Base-by-base conservation (phyloP, 2,888 invertebrate species). In the Allacma fusca region DNA sequence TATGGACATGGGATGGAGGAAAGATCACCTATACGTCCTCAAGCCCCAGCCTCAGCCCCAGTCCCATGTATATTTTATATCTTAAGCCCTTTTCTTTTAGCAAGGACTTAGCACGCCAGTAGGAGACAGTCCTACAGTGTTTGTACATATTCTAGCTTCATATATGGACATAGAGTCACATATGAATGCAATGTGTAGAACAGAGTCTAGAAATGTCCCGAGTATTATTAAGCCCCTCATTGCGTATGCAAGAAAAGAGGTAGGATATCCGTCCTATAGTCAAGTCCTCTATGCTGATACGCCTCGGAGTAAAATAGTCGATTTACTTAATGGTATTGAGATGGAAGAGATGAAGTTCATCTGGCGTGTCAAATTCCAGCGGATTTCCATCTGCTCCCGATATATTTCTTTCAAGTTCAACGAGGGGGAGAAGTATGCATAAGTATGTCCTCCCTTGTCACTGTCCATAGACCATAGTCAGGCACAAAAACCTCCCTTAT, bases 351-450 rank as follows among this genome's bases (percentile, higher is more conserved):
- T 68, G 68, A 68, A 68, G 68, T 68, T 68, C 68, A 68, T 68
- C 68, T 68, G 68, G 68, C 40, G 68, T 68, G 68, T 68, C 40
- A 68, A 68, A 68, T 29, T 29, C 28, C 28, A 67, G 4, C 13
- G 68, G 68, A 68, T 68, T 43, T 68, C 68, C 68, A 68, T 68
- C 68, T 68, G 68, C 68, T 68, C 68, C 68, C 29, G 34, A 68
- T 68, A 68, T 68, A 68, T 68, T 68, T 68, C 68, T 68, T 68
- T 68, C 68, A 68, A 68, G 68, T 68, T 68, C 68, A 68, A 68
- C 68, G 40, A 68, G 40, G 68, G 68, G 68, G 34, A 34, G 68
- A 68, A 23, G 62, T 62, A 62, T 26, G 26, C 23, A 62, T 23
- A 62, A 62, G 62, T 62, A 62, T 62, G 50, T 50, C 19, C 50